These are phyloP conservation scores for Girardia tigrina DNA, from an alignment of 2,888 invertebrate genomes.

Conservation along the genomic window DNA sequence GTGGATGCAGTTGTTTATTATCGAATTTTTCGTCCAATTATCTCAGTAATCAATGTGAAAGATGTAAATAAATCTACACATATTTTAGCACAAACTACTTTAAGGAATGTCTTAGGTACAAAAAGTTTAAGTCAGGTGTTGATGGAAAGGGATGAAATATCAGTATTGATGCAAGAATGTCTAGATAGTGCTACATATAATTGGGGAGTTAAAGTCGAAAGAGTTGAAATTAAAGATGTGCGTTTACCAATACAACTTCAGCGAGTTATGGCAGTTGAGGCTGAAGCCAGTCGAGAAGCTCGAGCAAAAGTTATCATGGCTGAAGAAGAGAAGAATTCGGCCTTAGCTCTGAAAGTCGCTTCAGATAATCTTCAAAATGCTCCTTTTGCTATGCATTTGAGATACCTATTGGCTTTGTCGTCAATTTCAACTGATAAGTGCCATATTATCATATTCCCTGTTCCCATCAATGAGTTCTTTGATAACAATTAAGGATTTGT, in stretches of 20 bases:
- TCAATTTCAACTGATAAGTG: slow-evolving; percentile 92
- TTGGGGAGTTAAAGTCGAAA: slow-evolving; percentile 52
- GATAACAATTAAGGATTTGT: neutral
- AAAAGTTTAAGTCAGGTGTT: slow-evolving; percentile 45
- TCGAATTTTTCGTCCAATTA: slow-evolving; percentile 44
- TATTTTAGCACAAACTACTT: slow-evolving; percentile 45
- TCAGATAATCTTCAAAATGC: slow-evolving; percentile 69
- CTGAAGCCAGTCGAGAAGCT: slow-evolving; percentile 29
- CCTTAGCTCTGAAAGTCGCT: slow-evolving; percentile 60
- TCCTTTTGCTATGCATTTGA: slow-evolving; percentile 63
- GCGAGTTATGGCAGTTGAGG: slow-evolving; percentile 29
- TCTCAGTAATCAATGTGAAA: slow-evolving; percentile 46
- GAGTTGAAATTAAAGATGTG: slow-evolving; percentile 44
- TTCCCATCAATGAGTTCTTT: slow-evolving; percentile 57
- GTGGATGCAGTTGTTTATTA: slow-evolving; percentile 49
- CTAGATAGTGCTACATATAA: slow-evolving; percentile 52
- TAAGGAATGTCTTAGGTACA: slow-evolving; percentile 44
- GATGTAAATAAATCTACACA: slow-evolving; percentile 44
- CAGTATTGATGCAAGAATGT: slow-evolving; percentile 40
- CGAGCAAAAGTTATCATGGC: slow-evolving; percentile 36
- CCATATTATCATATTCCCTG: slow-evolving; percentile 84
- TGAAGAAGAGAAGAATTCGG: slow-evolving; percentile 34
- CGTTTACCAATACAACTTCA: slow-evolving; percentile 31
- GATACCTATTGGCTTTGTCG: slow-evolving; percentile 75
- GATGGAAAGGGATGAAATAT: slow-evolving; percentile 45